These are phyloP conservation scores for Ceyx erithaca DNA, from an alignment of 2,797 vertebrate genomes.

Conservation along the genomic window DNA sequence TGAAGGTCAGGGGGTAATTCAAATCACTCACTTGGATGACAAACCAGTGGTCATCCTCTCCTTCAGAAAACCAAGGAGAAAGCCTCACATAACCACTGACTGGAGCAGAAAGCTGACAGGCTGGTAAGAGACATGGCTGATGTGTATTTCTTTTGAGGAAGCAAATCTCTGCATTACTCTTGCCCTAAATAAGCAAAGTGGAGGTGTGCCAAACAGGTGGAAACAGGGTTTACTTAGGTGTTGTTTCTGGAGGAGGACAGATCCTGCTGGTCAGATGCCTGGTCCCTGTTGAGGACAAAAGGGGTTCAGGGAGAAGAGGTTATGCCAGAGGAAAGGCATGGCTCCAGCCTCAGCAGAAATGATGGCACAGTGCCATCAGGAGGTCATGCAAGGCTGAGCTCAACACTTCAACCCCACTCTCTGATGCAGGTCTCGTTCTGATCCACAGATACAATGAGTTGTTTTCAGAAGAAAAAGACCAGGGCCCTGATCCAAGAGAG, in stretches of 20 bases:
- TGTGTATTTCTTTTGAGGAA: neutral
- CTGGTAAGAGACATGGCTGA: rapidly evolving
- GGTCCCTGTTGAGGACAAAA: rapidly evolving
- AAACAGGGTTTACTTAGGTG: neutral
- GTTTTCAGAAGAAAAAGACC: neutral
- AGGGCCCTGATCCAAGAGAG: rapidly evolving
- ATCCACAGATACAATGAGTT: neutral
- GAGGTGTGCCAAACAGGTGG: rapidly evolving
- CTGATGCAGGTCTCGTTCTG: neutral
- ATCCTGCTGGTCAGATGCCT: neutral
- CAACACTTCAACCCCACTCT: rapidly evolving
- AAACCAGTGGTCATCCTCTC: neutral
- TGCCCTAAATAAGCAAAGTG: neutral
- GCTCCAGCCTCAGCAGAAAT: neutral
- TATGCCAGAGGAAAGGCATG: rapidly evolving
- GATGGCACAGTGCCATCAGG: neutral
- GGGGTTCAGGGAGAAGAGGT: rapidly evolving
- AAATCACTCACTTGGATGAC: neutral
- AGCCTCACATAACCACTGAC: neutral
- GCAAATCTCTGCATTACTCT: rapidly evolving
- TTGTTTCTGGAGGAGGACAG: neutral
- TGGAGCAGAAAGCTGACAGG: neutral
- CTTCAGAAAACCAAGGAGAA: neutral
- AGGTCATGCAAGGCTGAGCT: rapidly evolving
- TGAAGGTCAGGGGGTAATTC: rapidly evolving